phyloP scores from a whole-genome alignment of 2,113 vertebrate species.

The Phasianus colchicus region DNA sequence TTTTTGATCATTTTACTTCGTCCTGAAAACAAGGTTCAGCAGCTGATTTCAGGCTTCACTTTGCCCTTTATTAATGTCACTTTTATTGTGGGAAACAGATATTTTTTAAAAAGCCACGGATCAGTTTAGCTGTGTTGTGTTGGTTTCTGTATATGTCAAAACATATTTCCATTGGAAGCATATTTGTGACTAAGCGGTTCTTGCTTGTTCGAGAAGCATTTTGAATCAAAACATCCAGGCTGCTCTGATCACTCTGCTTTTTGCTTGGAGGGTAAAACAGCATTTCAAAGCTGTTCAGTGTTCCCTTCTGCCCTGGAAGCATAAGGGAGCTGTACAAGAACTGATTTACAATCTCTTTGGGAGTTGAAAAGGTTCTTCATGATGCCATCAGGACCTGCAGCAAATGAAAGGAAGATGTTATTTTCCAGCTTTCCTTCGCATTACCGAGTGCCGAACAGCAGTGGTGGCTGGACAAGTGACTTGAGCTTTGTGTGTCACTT shows the following conservation, averaged over 20 bases:
- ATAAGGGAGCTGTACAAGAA: neutral
- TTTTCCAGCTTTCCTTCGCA: neutral
- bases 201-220: constrained; percentile 21
- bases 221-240: neutral
- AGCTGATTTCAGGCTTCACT: neutral
- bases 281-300: neutral
- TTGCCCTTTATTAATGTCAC: neutral
- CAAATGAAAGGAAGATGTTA: neutral
- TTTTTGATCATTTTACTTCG: neutral
- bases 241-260: neutral
- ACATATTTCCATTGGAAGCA: neutral
- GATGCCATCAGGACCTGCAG: neutral
- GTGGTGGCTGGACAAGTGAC: neutral
- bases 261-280: neutral
- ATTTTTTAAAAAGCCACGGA: accelerated
- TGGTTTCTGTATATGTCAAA: neutral
- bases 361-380: neutral
- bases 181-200: neutral
- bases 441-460: neutral
- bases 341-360: neutral
- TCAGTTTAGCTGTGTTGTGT: neutral
- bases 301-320: neutral
- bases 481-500: neutral
- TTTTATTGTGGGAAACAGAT: neutral
- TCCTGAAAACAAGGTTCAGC: neutral